Base-by-base conservation (phyloP, 1,140 invertebrate species). In the Diorhabda sublineata region DNA sequence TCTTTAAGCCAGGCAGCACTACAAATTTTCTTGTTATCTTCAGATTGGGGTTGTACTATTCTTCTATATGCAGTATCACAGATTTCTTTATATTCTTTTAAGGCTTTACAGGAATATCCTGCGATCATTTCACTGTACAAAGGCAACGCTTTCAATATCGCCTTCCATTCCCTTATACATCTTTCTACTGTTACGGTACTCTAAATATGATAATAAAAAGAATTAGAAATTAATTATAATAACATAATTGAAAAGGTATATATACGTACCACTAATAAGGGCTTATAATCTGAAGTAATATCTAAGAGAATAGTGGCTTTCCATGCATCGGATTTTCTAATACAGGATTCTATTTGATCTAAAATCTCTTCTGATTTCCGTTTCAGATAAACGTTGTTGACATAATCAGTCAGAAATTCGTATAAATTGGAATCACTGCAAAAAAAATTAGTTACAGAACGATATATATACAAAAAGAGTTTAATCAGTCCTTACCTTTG, bases 1-100 rank as follows among this genome's bases (percentile, higher is more conserved):
- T 98, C 96, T 72, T 95, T 94, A 2, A 96, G 87, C 96, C 96
- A 98, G 43, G 90, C 89, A 4, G 94, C 92, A 76, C 93, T 95
- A 68, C 95, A 90, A 45, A 95, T 89, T 63, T 89, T 82, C 73
- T 90, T 89, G 47, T n/a, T 52, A 74, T 94, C 91, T 75, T 93
- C 91, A 0, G 88, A 86, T 71, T 92, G 90, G n/a, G 91, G 88
- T 76, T 92, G 91, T 2, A 93, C 91, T 68, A 92, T 91, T 66
- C 88, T 87, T 64, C 85, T 83, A 80, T 94, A 94, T 4, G 91
- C 90, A 3, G 85, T 84, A 74, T 90, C 85, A 77, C 92, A 93
- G 6, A 89, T 91, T 74, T 93, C 91, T 9, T 87, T 85, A 81
- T 93, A 94, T 66, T 88, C 87, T 74, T 87, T 86, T 58, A 95